Percentiles rank a stretch among this genome's conserved stretches.
These are phyloP conservation scores for Sitophilus oryzae DNA, from an alignment of 1,140 invertebrate genomes.

Conservation along the genomic window DNA sequence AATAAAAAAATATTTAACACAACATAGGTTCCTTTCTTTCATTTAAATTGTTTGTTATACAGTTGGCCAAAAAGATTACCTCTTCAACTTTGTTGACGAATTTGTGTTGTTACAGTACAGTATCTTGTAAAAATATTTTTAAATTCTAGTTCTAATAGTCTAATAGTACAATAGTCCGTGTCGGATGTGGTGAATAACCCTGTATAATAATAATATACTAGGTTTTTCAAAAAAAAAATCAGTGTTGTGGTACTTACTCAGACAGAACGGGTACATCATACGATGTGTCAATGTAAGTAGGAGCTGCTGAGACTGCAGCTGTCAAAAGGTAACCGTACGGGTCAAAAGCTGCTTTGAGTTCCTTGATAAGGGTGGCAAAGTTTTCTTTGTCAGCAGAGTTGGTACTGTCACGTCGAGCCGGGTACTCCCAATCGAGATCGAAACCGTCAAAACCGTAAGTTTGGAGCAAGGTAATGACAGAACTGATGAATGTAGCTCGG, in stretches of 20 bases:
- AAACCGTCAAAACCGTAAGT: slow-evolving; percentile 72
- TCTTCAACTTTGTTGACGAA: no score
- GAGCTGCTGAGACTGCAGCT: slow-evolving; percentile 31
- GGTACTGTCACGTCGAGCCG: slow-evolving; percentile 57
- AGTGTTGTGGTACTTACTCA: slow-evolving; percentile 52
- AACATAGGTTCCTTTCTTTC: no score
- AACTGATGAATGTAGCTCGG: slow-evolving; percentile 56
- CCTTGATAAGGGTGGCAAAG: slow-evolving; percentile 30
- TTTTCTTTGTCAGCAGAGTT: slow-evolving; percentile 41
- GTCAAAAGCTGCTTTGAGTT: slow-evolving; percentile 31
- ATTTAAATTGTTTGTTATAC: no score
- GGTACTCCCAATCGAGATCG: slow-evolving; percentile 80
- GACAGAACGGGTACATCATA: slow-evolving; percentile 88
- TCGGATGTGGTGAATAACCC: no score
- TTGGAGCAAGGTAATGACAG: slow-evolving; percentile 52
- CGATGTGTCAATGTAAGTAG: slow-evolving; percentile 56
- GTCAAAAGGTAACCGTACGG: slow-evolving; percentile 29
- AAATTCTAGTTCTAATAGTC: no score
- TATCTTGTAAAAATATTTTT: no score
- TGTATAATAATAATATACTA: no score
- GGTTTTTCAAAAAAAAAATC: not conserved
- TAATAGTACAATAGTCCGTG: no score
- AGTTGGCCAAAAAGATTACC: no score
- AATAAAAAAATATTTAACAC: no score
- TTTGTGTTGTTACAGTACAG: no score